Evolutionary conservation across 2,113 vertebrate species (phyloP), one percentile per base, ranked within the genome.

Genomic region (Oxyruncus cristatus): DNA sequence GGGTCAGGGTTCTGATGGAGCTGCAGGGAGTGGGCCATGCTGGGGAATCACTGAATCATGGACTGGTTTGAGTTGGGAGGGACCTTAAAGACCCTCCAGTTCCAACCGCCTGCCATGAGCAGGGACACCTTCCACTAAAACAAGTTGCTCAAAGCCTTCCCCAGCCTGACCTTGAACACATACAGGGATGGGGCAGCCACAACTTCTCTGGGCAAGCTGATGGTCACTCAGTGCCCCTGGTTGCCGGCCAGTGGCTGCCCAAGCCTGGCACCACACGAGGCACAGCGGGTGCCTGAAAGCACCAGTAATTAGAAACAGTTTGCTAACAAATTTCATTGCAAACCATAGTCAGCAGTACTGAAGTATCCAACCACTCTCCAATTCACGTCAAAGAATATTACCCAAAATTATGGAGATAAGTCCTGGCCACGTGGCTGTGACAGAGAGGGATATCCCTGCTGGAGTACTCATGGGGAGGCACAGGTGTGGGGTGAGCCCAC

Each of bases 391-490:
- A 6, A 62, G 30, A 30, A 16, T 0, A 8, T 5, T 1, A 30
- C 24, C 33, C 15, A 55, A 5, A 76, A n/a, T 4, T 5, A 4
- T 10, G 32, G 66, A 49, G 16, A 2, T 6, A 23, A 0, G 1
- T n/a, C 28, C 53, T 19, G 10, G 39, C 56, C 41, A 22, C 12
- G 71, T 12, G 8, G 15, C 39, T 50, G 65, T 7, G 53, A 11
- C 30, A 59, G 27, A 26, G 47, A 23, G 44, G 33, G 49, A 15
- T 19, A 1, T 32, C 41, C 35, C 23, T 2, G 0, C 46, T n/a
- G 55, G 35, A 35, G 33, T 5, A 2, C 0, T 5, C 1, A 0
- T 8, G 21, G 53, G 47, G 73, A 15, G 4, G 3, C 4, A 1
- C 1, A 2, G 23, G 8, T 0, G 4, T 26, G 62, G 41, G 78